Conservation (phyloP, 2,113 vertebrate species). For the Megaptera novaeangliae region DNA sequence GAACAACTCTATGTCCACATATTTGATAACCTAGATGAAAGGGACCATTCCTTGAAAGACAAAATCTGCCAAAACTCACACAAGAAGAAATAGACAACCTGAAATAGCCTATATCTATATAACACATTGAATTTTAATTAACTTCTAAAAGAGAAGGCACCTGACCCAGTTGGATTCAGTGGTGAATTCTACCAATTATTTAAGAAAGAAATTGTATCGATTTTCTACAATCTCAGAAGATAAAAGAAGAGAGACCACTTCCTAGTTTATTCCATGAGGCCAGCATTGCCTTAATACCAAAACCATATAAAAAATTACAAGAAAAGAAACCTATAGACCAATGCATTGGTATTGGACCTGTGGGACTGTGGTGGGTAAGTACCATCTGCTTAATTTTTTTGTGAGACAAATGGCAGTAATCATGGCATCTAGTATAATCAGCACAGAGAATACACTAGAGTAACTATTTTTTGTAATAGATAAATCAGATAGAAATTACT, state of each 20-base stretch:
- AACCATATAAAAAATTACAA: no score
- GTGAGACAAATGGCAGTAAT: not conserved
- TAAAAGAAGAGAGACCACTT: not conserved
- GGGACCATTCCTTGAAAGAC: not conserved
- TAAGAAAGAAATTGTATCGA: no score
- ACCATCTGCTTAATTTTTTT: not conserved
- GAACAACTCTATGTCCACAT: not conserved
- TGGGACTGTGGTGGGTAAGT: conserved; percentile 99
- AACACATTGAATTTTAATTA: not conserved
- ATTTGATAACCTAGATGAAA: not conserved
- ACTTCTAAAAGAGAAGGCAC: not conserved
- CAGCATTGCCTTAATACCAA: not conserved
- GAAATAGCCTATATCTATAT: not conserved
- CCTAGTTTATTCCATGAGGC: not conserved
- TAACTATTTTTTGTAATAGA: conserved; percentile 14
- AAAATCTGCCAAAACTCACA: not conserved
- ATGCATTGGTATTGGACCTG: conserved; percentile 90
- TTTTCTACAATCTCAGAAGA: no score
- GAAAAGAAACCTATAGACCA: no score
- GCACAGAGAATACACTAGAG: not conserved
- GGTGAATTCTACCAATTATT: not conserved
- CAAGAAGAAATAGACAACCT: not conserved
- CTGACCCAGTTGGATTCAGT: not conserved
- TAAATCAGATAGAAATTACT: conserved; percentile 2
- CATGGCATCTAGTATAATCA: not conserved